Percentiles rank a stretch among this genome's conserved stretches.
phyloP scores from a whole-genome alignment of 2,113 vertebrate genomes.

The Shinisaurus crocodilurus region DNA sequence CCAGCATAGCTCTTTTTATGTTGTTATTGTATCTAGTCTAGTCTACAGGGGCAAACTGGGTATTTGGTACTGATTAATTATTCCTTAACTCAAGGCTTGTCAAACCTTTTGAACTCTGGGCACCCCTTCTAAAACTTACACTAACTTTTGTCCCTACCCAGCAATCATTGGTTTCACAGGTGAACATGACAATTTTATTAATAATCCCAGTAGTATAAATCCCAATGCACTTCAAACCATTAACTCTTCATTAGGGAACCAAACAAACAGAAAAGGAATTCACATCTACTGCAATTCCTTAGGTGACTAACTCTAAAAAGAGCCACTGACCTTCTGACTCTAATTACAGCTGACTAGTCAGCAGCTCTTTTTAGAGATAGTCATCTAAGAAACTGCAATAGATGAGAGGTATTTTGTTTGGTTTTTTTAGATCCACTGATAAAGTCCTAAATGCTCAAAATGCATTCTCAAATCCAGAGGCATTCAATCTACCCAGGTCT shows the following conservation, averaged over 20 bases:
- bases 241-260: not conserved
- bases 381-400: not conserved
- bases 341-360: not conserved
- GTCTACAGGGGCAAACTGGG: not conserved
- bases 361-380: not conserved
- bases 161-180: not conserved
- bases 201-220: not conserved
- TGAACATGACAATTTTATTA: not conserved
- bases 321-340: not conserved
- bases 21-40: not conserved
- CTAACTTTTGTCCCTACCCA: not conserved
- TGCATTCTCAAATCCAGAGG: not conserved
- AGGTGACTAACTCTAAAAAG: not conserved
- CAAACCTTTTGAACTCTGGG: not conserved
- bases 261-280: not conserved
- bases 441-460: not conserved
- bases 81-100: not conserved
- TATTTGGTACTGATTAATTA: constrained; percentile 1
- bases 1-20: not conserved
- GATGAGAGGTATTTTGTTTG: not conserved
- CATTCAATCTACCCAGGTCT: not conserved
- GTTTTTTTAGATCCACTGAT: not conserved
- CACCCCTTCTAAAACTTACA: not conserved
- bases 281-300: not conserved
- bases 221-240: not conserved